Conservation (phyloP, 2,113 vertebrate species). For the Shinisaurus crocodilurus region DNA sequence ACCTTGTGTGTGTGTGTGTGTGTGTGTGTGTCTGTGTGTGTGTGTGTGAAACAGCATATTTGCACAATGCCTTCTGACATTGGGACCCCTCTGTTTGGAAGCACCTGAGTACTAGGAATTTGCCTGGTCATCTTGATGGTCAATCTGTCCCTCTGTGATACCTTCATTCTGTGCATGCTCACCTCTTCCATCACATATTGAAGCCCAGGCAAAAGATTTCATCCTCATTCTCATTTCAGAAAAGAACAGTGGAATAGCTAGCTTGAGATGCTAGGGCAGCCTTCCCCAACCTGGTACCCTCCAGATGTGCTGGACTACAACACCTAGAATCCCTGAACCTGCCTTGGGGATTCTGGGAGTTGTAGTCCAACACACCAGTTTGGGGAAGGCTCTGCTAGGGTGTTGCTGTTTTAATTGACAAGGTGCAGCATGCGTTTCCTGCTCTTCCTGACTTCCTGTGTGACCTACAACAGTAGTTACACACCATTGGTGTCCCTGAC, state of each 20-base stretch:
- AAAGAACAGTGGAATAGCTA: not conserved
- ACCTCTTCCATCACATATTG: not conserved
- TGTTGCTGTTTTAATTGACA: not conserved
- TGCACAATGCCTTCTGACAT: no score
- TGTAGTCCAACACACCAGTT: no score
- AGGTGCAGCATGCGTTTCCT: not conserved
- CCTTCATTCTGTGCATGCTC: not conserved
- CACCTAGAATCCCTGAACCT: no score
- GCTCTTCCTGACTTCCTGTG: not conserved
- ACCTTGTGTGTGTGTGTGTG: no score
- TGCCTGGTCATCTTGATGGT: not conserved
- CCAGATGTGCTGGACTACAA: no score
- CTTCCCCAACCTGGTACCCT: no score
- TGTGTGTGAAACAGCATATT: no score
- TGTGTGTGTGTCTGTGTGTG: no score
- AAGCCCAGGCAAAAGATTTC: not conserved
- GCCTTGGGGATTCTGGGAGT: no score
- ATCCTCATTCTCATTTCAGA: not conserved
- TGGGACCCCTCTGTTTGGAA: no score
- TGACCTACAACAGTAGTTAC: not conserved
- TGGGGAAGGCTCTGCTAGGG: no score
- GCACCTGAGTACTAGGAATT: no score
- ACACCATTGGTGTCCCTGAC: not conserved
- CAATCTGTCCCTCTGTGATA: not conserved
- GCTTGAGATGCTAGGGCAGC: not conserved